Conservation (phyloP, 2,113 vertebrate genomes). For the Ptilorrhoa leucosticta region DNA sequence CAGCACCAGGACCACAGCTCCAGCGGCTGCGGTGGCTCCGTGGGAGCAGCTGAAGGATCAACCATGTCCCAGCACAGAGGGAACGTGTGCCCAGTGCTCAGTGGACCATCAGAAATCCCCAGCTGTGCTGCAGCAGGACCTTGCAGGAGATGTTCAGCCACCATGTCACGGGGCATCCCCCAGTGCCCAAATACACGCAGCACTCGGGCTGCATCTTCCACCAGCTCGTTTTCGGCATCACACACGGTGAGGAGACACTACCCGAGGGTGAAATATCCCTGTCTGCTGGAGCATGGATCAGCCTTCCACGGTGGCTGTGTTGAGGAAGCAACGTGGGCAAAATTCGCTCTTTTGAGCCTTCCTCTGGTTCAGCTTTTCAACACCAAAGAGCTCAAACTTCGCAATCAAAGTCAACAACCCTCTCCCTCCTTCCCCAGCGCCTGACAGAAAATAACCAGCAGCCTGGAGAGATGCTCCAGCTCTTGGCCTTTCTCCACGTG, state of each 20-base stretch:
- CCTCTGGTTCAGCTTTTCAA: not conserved
- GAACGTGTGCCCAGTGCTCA: not conserved
- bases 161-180: not conserved
- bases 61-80: not conserved
- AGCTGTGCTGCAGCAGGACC: not conserved
- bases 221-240: not conserved
- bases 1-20: not conserved
- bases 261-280: not conserved
- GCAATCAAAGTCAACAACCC: not conserved
- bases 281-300: not conserved
- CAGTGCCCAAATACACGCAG: not conserved
- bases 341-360: not conserved
- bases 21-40: not conserved
- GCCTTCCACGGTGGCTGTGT: fast-evolving
- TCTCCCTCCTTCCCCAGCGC: not conserved
- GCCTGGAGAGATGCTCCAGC: not conserved
- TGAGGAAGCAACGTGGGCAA: fast-evolving
- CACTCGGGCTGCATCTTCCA: not conserved
- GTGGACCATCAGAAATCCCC: not conserved
- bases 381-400: not conserved
- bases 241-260: not conserved
- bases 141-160: not conserved
- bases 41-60: not conserved
- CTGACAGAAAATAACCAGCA: not conserved
- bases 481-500: not conserved